These are phyloP conservation scores for Cephalopachus bancanus DNA, from an alignment of 2,797 vertebrate genomes.

Conservation along the genomic window DNA sequence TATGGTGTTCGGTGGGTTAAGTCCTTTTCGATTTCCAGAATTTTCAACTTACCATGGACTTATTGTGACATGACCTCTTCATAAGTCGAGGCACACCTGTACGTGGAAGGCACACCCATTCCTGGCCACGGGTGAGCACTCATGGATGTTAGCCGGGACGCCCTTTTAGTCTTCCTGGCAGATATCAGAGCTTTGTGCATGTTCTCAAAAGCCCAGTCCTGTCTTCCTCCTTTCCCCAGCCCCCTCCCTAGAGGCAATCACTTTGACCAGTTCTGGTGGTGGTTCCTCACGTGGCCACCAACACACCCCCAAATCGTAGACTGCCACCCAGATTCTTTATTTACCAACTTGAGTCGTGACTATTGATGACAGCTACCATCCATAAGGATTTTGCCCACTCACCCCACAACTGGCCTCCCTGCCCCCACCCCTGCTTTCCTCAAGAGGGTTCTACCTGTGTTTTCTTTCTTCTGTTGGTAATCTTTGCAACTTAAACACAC, in stretches of 20 bases:
- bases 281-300: neutral
- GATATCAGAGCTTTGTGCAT: neutral
- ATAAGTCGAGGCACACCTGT: no score
- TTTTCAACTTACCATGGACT: no score
- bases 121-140: neutral
- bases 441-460: neutral
- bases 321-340: neutral
- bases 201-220: neutral
- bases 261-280: neutral
- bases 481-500: neutral
- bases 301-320: neutral
- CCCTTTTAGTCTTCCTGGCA: neutral
- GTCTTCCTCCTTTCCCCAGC: neutral
- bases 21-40: no score
- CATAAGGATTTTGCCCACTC: neutral
- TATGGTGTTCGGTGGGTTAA: neutral
- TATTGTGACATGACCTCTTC: no score
- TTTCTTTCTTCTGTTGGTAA: neutral
- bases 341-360: neutral
- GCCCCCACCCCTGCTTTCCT: no score
- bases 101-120: neutral
- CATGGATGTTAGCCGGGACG: accelerated
- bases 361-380: no score
- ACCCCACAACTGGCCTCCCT: no score
- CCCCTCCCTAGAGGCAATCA: neutral